Conservation (phyloP, 2,888 invertebrate species). For the Nomada goodeniana region DNA sequence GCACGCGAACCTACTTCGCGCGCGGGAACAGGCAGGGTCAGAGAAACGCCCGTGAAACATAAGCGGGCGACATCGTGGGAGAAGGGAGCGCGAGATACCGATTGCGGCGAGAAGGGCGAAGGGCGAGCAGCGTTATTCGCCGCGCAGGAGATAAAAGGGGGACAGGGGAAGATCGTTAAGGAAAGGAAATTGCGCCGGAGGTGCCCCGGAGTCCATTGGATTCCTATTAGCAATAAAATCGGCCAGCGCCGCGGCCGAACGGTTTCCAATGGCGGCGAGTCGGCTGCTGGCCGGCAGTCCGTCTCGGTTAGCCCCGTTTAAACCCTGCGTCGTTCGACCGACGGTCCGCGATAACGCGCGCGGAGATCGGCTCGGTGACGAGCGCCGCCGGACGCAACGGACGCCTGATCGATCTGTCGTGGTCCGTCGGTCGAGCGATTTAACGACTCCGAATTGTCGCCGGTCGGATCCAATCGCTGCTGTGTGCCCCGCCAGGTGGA, state of each 20-base stretch:
- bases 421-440: background rate
- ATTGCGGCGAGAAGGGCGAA: constrained; percentile 18
- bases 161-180: constrained; percentile 68
- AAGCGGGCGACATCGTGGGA: constrained; percentile 47
- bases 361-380: constrained; percentile 28
- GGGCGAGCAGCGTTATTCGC: constrained; percentile 1
- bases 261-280: constrained; percentile 52
- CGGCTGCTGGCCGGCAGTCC: constrained; percentile 16
- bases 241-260: constrained; percentile 58
- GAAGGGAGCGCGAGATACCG: constrained; percentile 18
- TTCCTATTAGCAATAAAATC: constrained; percentile 81
- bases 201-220: constrained; percentile 68
- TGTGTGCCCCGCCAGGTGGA: no score
- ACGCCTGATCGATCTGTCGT: constrained; percentile 27
- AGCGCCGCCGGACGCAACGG: constrained; percentile 28
- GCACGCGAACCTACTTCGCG: constrained; percentile 61
- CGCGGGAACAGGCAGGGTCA: constrained; percentile 5
- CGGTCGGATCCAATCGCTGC: no score
- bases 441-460: no score
- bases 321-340: constrained; percentile 26
- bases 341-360: constrained; percentile 35
- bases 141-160: constrained; percentile 15
- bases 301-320: constrained; percentile 27
- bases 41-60: constrained; percentile 65
- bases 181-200: constrained; percentile 74